Percentiles rank a stretch among this genome's conserved stretches.
These are phyloP conservation scores for Leptinotarsa undecemlineata DNA, from an alignment of 1,140 invertebrate genomes.

Conservation along the genomic window DNA sequence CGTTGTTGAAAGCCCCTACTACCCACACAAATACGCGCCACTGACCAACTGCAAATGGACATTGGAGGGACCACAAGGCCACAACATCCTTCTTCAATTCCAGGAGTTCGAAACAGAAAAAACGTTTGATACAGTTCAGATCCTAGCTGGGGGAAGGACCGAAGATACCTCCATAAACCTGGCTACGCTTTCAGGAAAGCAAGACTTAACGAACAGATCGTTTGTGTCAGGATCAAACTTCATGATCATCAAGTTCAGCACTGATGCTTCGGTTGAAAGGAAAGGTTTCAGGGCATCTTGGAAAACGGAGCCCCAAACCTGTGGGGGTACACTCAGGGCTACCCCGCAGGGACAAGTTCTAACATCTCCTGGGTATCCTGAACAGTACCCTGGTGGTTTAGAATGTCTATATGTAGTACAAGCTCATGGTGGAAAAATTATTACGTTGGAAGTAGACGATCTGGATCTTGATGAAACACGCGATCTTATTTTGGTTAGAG, in stretches of 20 bases:
- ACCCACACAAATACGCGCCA: constrained; percentile 88
- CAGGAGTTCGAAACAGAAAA: constrained; percentile 97
- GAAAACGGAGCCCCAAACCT: constrained; percentile 90
- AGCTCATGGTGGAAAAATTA: constrained; percentile 84
- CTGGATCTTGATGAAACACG: constrained; percentile 83
- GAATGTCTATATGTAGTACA: constrained; percentile 93
- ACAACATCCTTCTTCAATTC: constrained; percentile 89
- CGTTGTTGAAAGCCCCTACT: constrained; percentile 91
- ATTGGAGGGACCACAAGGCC: constrained; percentile 92
- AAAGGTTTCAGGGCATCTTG: constrained; percentile 92
- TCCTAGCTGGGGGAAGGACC: constrained; percentile 90
- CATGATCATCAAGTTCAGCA: constrained; percentile 96
- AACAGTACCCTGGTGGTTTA: constrained; percentile 88
- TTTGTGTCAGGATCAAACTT: constrained; percentile 96
- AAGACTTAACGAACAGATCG: constrained; percentile 78
- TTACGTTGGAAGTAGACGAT: constrained; percentile 88
- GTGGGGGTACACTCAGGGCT: constrained; percentile 81
- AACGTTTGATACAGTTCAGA: constrained; percentile 93
- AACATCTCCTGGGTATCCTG: constrained; percentile 88
- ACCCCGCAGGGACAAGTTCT: constrained; percentile 81
- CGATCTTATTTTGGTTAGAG: constrained; percentile 87
- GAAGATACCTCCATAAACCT: constrained; percentile 92
- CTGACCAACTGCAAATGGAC: constrained; percentile 96
- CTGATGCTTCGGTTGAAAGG: constrained; percentile 90
- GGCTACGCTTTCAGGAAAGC: constrained; percentile 87